Evolutionary conservation across 1,140 invertebrate species (phyloP), one percentile per base, ranked within the genome.

Genomic region (Berghia stephanieae): DNA sequence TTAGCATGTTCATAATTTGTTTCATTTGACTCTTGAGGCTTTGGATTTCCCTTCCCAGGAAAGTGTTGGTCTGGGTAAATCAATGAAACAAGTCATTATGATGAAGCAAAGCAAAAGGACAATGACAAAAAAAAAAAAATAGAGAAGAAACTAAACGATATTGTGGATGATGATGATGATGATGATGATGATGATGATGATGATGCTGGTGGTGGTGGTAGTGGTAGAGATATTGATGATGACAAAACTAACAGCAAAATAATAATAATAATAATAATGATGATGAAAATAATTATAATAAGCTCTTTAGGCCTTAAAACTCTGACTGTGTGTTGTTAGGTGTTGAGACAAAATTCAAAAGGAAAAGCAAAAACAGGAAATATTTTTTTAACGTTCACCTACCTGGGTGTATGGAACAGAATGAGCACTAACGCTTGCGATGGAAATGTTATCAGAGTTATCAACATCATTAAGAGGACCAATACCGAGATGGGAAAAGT

Each of bases 1-100:
- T 82, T 72, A 89, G 70, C 87, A 88, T 87, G 63, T 85, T 85
- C 80, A 86, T 85, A 85, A 89, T 85, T 78, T 88, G 83, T 34
- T 83, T 80, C 43, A 89, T 70, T 74, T 88, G 86, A 6, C 83
- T 74, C 69, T 85, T 85, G 40, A 89, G 75, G 40, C 81, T 80
- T 2, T 79, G 52, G 38, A 89, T 84, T 68, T 88, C 86, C 46
- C 86, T 66, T 40, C 80, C 83, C 79, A 89, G 60, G 57, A 86
- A 78, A 10, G 82, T 57, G 42, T 86, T 87, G 16, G 79, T 85
- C 85, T 86, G 79, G 6, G 21, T 60, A 24, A 24, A 18, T 52
- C 49, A 52, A 52, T 18, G 49, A 52, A 52, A 16, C 1, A 18
- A 52, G 49, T 24, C 49, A 52, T 16, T 52, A 24, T 1, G 24